Base-by-base conservation (phyloP, 2,797 vertebrate genomes). In the Cuculus canorus region DNA sequence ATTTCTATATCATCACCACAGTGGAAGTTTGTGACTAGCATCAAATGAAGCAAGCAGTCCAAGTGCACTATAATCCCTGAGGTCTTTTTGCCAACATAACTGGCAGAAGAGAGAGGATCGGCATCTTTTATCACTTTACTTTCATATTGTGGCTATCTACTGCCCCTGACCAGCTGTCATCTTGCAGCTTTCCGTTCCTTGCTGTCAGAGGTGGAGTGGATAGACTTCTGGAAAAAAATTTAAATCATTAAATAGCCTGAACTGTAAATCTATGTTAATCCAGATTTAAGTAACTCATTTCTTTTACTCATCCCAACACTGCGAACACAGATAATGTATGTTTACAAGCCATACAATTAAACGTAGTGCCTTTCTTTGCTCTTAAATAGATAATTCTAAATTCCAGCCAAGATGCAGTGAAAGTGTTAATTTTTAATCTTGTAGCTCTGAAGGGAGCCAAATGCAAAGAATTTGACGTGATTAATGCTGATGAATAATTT, bases 401-500 rank as follows among this genome's bases (percentile, higher is more conserved):
- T 90, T 81, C 76, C 35, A 81, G 3, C 35, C 1, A 11, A 77
- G 48, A 33, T 48, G 11, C 25, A 78, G 11, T n/a, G 43, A 81
- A 83, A 86, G 48, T 37, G 39, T 75, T 45, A 35, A 13, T 3
- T 57, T 94, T 82, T 93, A 50, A 53, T 82, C 41, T 73, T 64
- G 33, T 50, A 82, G 28, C 41, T 65, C 22, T 69, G 79, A 82
- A 73, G 60, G 48, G 22, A 94, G 50, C 43, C 50, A 89, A 75
- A 37, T 65, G 30, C 22, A 50, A 91, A 82, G 19, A 85, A 81
- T 65, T 71, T 71, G 32, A 47, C 11, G 10, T 82, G 33, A 87
- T 77, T 92, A 70, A 88, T 73, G 32, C n/a, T 63, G 17, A 41
- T 80, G 25, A 91, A 80, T 77, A 88, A 89, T 91, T 90, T 92